Percentiles rank a stretch among this genome's conserved stretches.
Conservation (phyloP, 2,888 invertebrate species). For the Caradrina clavipalpis region DNA sequence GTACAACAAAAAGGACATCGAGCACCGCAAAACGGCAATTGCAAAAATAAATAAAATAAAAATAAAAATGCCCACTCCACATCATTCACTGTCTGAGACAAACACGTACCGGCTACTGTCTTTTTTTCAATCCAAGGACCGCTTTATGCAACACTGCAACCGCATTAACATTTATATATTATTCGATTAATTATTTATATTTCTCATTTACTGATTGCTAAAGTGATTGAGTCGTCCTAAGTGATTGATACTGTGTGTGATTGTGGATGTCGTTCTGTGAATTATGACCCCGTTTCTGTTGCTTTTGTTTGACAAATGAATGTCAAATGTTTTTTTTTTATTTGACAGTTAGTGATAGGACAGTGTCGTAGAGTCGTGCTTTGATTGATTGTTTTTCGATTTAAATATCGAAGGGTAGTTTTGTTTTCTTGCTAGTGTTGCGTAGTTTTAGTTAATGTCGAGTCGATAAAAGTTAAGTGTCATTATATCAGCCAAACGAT, state of each 20-base stretch:
- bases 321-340: conserved; percentile 23
- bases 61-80: conserved; percentile 76
- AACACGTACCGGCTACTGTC: conserved; percentile 86
- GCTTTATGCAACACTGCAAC: conserved; percentile 82
- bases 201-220: conserved; percentile 75
- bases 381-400: conserved; percentile 34
- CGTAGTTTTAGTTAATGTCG: not conserved
- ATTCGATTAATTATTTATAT: conserved; percentile 82
- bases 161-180: conserved; percentile 84
- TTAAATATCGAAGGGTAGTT: conserved; percentile 12
- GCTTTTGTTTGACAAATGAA: conserved; percentile 32
- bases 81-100: conserved; percentile 79
- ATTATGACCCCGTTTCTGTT: conserved; percentile 38
- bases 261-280: conserved; percentile 47
- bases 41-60: conserved; percentile 65
- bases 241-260: conserved; percentile 74
- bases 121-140: conserved; percentile 79
- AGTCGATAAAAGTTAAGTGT: not conserved
- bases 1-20: conserved; percentile 37
- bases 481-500: too few species aligned
- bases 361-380: conserved; percentile 1
- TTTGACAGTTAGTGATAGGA: conserved; percentile 32
- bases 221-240: conserved; percentile 81
- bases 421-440: conserved; percentile 9
- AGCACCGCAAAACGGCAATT: conserved; percentile 48